Percentiles rank a stretch among this genome's conserved stretches.
phyloP scores from a whole-genome alignment of 2,888 invertebrate species.

The Nemapogon koenigi region DNA sequence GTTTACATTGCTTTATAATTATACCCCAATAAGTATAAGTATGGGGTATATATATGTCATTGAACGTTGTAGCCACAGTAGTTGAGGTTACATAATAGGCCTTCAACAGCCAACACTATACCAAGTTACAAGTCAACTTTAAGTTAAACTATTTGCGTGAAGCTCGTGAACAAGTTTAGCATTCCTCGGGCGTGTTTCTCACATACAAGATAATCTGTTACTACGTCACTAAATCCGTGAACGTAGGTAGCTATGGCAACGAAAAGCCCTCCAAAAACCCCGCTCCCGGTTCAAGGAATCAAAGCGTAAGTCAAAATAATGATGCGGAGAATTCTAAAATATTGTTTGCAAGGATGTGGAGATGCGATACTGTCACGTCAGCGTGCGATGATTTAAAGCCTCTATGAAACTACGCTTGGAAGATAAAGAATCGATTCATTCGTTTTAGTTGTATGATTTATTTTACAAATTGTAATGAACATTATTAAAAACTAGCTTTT shows the following conservation, averaged over 20 bases:
- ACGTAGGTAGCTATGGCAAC: conserved; percentile 39
- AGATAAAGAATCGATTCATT: too few relatives aligned
- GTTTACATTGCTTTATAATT: too few relatives aligned
- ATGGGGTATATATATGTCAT: too few relatives aligned
- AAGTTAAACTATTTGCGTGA: conserved; percentile 52
- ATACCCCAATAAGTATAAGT: too few relatives aligned
- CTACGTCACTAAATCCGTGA: conserved; percentile 9
- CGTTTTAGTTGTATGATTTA: too few relatives aligned
- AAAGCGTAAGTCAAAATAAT: conserved; percentile 47
- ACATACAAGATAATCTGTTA: conserved; percentile 26
- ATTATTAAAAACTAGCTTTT: too few relatives aligned
- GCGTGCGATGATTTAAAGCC: too few relatives aligned
- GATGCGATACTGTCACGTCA: conserved; percentile 3
- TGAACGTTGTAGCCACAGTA: too few relatives aligned
- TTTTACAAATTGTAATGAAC: too few relatives aligned
- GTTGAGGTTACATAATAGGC: too few relatives aligned
- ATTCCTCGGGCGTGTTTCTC: conserved; percentile 32
- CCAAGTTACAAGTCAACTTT: conserved; percentile 11
- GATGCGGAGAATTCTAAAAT: conserved; percentile 30
- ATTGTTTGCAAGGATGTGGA: conserved; percentile 6
- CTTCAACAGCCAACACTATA: conserved; percentile 2
- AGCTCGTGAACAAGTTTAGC: conserved; percentile 32
- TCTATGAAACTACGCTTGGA: too few relatives aligned
- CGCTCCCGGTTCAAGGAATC: conserved; percentile 23
- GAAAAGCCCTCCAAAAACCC: neutral